phyloP scores from a whole-genome alignment of 2,888 invertebrate species.

The Agrochola lychnidis region DNA sequence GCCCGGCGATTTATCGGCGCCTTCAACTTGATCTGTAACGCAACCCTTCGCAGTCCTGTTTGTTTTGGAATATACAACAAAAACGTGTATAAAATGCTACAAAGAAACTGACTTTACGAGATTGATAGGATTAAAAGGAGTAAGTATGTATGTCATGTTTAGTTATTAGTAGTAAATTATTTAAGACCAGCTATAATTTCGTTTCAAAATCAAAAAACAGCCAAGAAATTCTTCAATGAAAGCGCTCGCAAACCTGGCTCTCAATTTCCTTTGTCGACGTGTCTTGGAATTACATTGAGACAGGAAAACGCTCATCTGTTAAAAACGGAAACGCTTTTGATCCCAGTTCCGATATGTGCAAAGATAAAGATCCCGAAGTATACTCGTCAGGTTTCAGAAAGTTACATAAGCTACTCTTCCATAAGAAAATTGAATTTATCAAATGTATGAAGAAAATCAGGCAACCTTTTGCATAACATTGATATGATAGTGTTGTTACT shows the following conservation, averaged over 20 bases:
- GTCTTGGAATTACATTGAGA: conserved; percentile 5
- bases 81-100: conserved; percentile 5
- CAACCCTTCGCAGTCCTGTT: conserved; percentile 48
- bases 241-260: background rate
- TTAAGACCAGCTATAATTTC: background rate
- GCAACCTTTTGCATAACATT: conserved; percentile 11
- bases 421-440: background rate
- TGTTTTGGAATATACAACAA: conserved; percentile 46
- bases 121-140: background rate
- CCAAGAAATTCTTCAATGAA: background rate
- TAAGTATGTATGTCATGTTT: background rate
- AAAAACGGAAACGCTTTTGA: conserved; percentile 22
- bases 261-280: background rate
- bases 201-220: background rate
- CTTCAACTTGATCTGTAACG: conserved; percentile 77
- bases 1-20: conserved; percentile 74
- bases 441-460: conserved; percentile 11
- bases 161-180: background rate
- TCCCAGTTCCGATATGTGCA: conserved; percentile 1
- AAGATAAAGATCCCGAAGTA: conserved; percentile 6
- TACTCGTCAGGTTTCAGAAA: conserved; percentile 3
- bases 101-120: background rate
- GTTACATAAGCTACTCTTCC: background rate
- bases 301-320: conserved; percentile 21
- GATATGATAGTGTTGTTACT: background rate